Evolutionary conservation across 64 coral and sea anemone species (phyloP), one percentile per base, ranked within the genome.

Genomic region (Pocillopora damicornis): DNA sequence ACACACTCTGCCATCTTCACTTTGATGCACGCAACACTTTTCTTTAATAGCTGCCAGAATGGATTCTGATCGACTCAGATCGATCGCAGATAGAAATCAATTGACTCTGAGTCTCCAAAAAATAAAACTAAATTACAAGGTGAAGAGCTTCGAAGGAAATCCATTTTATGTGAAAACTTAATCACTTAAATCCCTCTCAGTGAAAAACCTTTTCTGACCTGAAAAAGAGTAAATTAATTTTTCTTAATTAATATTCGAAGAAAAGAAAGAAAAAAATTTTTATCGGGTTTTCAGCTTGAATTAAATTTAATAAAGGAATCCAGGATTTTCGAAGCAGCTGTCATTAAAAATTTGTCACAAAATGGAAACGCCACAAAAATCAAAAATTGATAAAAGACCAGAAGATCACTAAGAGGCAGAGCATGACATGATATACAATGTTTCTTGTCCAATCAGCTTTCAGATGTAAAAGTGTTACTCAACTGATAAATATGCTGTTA

Each of bases 21-120:
- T 81, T 59, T 35, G 26, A 13, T 35, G 64, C 81, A 85, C 81
- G 65, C 45, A 85, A 85, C 37, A 58, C 23, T 63, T 42, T 67
- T 20, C n/a, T 23, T 71, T 30, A 71, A 71, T 71, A 71, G 4
- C 67, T 11, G 9, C 18, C 9, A 23, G 42, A 51, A 7, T 51
- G 42, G 42, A 51, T 51, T 51, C 67, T 71, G 1, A 30, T 11
- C 25, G 20, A 0, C 11, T 23, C 67, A 23, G 18, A 20, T 71
- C n/a, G 20, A 23, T 23, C 22, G 6, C 67, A n/a, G 20, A 20
- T 11, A 71, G 1, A 71, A 30, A 71, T 23, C 67, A 23, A 30
- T 71, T 23, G 20, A 71, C 61, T 17, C 12, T 63, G 11, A 63
- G 12, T 63, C 61, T 51, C 3, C 42, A 51, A 51, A 51, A 30